Percentiles rank a stretch among this genome's conserved stretches.
phyloP scores from a whole-genome alignment of 2,888 invertebrate species.

The Dioctria linearis region DNA sequence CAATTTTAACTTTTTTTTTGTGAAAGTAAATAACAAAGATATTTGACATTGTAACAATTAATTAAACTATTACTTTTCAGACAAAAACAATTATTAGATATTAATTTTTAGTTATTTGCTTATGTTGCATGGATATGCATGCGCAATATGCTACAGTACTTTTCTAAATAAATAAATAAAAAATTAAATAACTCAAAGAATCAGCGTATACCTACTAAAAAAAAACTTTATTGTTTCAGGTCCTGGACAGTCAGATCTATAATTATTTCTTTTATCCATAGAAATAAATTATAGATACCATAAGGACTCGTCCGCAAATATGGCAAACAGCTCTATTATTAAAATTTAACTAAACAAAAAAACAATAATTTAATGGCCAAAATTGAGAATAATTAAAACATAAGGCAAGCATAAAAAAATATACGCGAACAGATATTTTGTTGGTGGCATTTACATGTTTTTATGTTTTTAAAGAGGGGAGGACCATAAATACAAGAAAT shows the following conservation, averaged over 20 bases:
- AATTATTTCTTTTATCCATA: slow-evolving; percentile 69
- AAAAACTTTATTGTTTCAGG: slow-evolving; percentile 71
- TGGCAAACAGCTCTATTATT: neutral
- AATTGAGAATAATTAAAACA: neutral
- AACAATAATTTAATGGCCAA: neutral
- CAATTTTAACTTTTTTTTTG: neutral
- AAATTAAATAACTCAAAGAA: neutral
- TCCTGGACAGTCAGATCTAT: slow-evolving; percentile 77
- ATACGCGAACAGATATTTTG: slow-evolving; percentile 22
- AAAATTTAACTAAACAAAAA: neutral
- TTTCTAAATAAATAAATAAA: neutral
- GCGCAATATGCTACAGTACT: neutral
- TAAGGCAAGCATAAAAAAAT: neutral
- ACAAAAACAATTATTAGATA: neutral
- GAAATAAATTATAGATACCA: slow-evolving; percentile 69
- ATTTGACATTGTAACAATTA: neutral
- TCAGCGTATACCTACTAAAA: slow-evolving; percentile 32
- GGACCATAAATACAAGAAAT: neutral
- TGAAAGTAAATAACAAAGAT: neutral
- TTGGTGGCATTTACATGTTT: slow-evolving; percentile 47
- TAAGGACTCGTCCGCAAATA: slow-evolving; percentile 31
- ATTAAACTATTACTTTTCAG: neutral
- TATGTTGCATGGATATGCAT: slow-evolving; percentile 13
- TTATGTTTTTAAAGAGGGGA: slow-evolving; percentile 12
- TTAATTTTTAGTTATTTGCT: neutral